Percentiles rank a stretch among this genome's conserved stretches.
These are phyloP conservation scores for Caenorhabditis sp. DNA, from an alignment of 2,888 invertebrate genomes.

Conservation along the genomic window DNA sequence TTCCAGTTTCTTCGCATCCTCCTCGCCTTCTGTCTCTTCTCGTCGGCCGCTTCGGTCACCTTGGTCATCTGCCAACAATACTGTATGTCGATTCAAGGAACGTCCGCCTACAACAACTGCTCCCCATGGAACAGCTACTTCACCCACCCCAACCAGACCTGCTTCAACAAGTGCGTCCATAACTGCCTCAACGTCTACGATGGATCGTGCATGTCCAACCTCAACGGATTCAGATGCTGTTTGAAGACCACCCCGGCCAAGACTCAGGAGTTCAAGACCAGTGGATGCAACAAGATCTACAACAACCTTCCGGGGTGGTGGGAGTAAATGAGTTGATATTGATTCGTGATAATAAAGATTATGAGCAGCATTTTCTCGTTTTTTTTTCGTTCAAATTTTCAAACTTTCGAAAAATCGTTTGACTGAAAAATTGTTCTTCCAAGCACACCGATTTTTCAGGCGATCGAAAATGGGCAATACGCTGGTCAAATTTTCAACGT, in stretches of 20 bases:
- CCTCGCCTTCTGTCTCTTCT: too few species aligned
- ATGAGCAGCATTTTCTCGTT: too few species aligned
- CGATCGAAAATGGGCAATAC: too few species aligned
- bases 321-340: not conserved
- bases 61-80: not conserved
- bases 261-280: slow-evolving; percentile 1
- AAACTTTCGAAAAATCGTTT: too few species aligned
- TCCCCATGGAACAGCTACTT: slow-evolving; percentile 10
- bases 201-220: not conserved
- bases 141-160: slow-evolving; percentile 1
- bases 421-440: too few species aligned
- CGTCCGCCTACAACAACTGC: not conserved
- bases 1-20: too few species aligned
- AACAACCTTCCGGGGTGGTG: not conserved
- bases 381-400: too few species aligned
- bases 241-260: not conserved
- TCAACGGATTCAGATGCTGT: slow-evolving; percentile 7
- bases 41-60: too few species aligned
- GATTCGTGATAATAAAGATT: too few species aligned
- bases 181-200: not conserved
- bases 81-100: not conserved
- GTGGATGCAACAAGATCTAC: slow-evolving; percentile 9
- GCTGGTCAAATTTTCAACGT: too few species aligned
- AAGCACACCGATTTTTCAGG: too few species aligned
- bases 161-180: slow-evolving; percentile 1